Base-by-base conservation (phyloP, 1,140 invertebrate genomes). In the Drosophila novamexicana region DNA sequence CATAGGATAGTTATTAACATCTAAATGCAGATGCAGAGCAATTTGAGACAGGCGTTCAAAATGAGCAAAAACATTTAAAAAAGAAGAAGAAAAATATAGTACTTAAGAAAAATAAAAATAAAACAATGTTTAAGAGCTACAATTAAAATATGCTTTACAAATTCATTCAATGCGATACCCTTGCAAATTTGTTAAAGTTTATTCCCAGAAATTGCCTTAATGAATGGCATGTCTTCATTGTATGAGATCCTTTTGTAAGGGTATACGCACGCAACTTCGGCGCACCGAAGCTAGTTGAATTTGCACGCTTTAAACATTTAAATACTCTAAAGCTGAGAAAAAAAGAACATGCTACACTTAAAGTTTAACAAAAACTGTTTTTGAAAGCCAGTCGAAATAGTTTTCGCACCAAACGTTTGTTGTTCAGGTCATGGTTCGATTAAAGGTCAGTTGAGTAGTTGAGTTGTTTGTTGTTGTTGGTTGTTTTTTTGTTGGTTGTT, bases 341-440 rank as follows among this genome's bases (percentile, higher is more conserved):
- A 56, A 56, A 50, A 75, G 37, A 64, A 14, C 81, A 85, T 85
- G 81, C 81, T 78, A 85, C 81, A 81, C 75, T 81, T 71, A 81
- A 56, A 81, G 57, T 47, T 71, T 54, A 62, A 74, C 61, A 65
- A 67, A 71, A 53, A 52, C 61, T 79, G 61, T 64, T 79, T 54
- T 22, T 39, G 7, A 58, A 79, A 77, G 82, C 68, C 47, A 70
- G 67, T 73, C 59, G 53, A 82, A 34, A 83, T 65, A 59, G 32
- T 62, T 68, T 75, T 62, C 34, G 63, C 66, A 59, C n/a, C 54
- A 56, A 29, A 68, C 39, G 65, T 45, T 57, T 40, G 7, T 54
- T 36, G 29, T 47, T 29, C 44, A 44, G 40, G 32, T 75, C 75
- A 49, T 29, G 22, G 62, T 77, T 72, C 66, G 81, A 42, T 57